Evolutionary conservation across 2,888 invertebrate species (phyloP), one percentile per base, ranked within the genome.

Genomic region (Drepana falcataria): DNA sequence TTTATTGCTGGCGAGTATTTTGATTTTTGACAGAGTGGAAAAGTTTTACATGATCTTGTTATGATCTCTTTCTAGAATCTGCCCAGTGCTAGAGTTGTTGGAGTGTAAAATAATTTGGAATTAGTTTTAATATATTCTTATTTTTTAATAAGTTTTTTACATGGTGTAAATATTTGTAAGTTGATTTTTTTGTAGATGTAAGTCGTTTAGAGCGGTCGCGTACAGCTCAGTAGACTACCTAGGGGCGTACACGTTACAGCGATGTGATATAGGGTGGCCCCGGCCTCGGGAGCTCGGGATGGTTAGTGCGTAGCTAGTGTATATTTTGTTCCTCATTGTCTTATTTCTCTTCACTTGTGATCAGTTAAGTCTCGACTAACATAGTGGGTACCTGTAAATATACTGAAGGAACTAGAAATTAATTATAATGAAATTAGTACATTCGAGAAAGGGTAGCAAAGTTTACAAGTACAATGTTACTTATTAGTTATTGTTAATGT

Each of bases 41-140:
- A 71, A 4, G 40, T 73, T 78, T 77, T 76, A 83, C 76, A 77
- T 86, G 91, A 91, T 91, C 91, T 91, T 84, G 81, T 83, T 79
- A 85, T 90, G 91, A 91, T 90, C 91, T 91, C 90, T 83, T 83
- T 77, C 75, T 80, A 79, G 90, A 90, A 90, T 90, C 90, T 90
- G 75, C 89, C 90, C 89, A 90, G 90, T 91, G 91, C 85, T 83
- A 77, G 71, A 80, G 76, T 85, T 84, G 85, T 83, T 85, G 87
- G 83, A 83, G 77, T 84, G 79, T 83, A 81, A 78, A 77, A 81
- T 78, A 73, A 70, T 81, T 77, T 79, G 74, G 69, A 77, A 76
- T 83, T 79, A 81, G 74, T 84, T 86, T 78, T 77, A 72, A 72
- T 71, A 70, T 66, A 72, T 69, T 75, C 66, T 82, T 85, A 85